Conservation (phyloP, 2,888 invertebrate species). For the Brachylomia viminalis region DNA sequence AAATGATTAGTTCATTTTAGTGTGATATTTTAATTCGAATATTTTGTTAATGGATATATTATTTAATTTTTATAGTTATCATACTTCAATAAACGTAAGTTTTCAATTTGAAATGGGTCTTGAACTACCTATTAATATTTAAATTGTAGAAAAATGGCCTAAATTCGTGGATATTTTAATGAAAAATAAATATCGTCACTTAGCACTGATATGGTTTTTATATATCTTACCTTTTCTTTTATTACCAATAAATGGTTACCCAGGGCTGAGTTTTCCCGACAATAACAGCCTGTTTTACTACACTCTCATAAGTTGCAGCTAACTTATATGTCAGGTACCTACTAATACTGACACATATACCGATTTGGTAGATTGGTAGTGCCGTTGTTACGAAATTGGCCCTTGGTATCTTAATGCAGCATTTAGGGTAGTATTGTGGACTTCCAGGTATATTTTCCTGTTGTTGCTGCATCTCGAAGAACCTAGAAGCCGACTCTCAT, state of each 20-base stretch:
- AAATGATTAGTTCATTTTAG: constrained; percentile 32
- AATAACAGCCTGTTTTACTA: neutral
- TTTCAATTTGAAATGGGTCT: neutral
- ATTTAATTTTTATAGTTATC: neutral
- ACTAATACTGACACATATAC: neutral
- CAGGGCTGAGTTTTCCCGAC: too few relatives aligned
- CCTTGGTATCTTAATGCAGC: neutral
- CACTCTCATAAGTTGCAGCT: neutral
- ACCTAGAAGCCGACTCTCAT: neutral
- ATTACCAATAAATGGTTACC: neutral
- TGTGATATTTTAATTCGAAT: constrained; percentile 49
- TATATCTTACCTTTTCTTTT: neutral
- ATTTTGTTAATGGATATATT: constrained; percentile 19
- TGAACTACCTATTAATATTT: constrained; percentile 16
- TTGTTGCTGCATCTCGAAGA: neutral
- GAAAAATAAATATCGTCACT: constrained; percentile 39
- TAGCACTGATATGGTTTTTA: neutral
- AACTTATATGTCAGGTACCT: neutral
- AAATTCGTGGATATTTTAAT: constrained; percentile 23
- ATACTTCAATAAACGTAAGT: neutral
- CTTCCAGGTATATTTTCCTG: neutral
- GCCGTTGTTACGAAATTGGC: neutral
- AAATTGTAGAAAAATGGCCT: constrained; percentile 11
- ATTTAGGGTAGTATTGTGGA: too few relatives aligned
- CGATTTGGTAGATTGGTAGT: neutral